Conservation (phyloP, 2,888 invertebrate species). For the Seira sanloemensis region DNA sequence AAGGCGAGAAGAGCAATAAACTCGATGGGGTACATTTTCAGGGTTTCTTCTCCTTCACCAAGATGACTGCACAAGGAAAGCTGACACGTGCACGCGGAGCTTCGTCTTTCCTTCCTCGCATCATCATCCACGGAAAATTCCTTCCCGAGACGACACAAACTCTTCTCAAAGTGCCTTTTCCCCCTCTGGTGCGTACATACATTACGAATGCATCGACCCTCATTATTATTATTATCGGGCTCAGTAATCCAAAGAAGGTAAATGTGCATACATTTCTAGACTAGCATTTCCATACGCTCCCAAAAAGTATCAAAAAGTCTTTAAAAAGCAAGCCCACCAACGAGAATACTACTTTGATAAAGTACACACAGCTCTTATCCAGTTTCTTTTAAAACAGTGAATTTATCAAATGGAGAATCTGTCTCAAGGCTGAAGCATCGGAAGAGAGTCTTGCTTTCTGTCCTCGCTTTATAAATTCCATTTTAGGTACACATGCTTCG, state of each 20-base stretch:
- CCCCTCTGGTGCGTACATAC: too few species aligned
- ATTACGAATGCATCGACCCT: too few species aligned
- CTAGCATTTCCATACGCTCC: too few species aligned
- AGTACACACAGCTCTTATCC: too few species aligned
- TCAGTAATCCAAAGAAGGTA: too few species aligned
- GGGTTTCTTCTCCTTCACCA: conserved; percentile 49
- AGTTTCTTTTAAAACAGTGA: background rate
- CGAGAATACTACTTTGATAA: too few species aligned
- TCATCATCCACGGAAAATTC: conserved; percentile 4
- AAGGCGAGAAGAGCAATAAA: conserved; percentile 52
- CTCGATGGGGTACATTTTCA: conserved; percentile 58
- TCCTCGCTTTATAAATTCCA: background rate
- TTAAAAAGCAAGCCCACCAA: too few species aligned
- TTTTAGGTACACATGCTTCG: background rate
- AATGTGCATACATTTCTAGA: too few species aligned
- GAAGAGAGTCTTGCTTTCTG: background rate
- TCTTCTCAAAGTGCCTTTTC: background rate
- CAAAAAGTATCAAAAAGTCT: too few species aligned
- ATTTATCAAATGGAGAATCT: background rate
- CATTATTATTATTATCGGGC: too few species aligned
- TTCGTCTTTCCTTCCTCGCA: background rate
- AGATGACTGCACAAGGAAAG: conserved; percentile 54
- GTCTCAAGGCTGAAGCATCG: background rate
- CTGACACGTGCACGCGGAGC: conserved; percentile 62
- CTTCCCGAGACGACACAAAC: background rate